phyloP scores from a whole-genome alignment of 2,888 invertebrate species.

The Cephus sareptanus region DNA sequence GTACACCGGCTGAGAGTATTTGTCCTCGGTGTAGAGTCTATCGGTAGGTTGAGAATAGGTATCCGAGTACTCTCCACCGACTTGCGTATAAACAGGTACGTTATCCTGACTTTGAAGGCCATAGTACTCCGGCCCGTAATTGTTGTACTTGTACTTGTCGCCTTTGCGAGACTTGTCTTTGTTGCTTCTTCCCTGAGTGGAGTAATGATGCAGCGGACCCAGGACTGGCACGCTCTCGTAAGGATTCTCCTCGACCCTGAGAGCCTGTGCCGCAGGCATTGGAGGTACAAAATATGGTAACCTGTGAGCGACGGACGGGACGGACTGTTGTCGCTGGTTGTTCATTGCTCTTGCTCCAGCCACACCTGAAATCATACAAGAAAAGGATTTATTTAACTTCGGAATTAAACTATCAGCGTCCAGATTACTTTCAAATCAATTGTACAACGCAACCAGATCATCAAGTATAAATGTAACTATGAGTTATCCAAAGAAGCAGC shows the following conservation, averaged over 20 bases:
- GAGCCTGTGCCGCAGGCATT: slow-evolving; percentile 49
- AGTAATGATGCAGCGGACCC: slow-evolving; percentile 66
- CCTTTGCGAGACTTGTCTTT: slow-evolving; percentile 16
- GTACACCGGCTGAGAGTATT: slow-evolving; percentile 58
- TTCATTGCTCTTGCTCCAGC: slow-evolving; percentile 51
- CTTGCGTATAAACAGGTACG: slow-evolving; percentile 53
- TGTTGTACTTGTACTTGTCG: slow-evolving; percentile 39
- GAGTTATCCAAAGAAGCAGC: not conserved
- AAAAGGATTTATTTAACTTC: not conserved
- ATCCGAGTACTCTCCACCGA: slow-evolving; percentile 56
- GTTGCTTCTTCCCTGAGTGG: slow-evolving; percentile 66
- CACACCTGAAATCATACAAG: slow-evolving; percentile 43
- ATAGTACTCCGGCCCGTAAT: slow-evolving; percentile 49
- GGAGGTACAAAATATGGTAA: slow-evolving; percentile 62
- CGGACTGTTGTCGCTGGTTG: slow-evolving; percentile 57
- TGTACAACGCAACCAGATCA: not conserved
- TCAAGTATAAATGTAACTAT: not conserved
- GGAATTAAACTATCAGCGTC: not conserved
- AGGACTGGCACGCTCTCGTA: slow-evolving; percentile 80
- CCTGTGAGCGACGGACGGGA: slow-evolving; percentile 56
- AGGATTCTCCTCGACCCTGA: slow-evolving; percentile 66
- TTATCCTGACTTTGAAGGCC: slow-evolving; percentile 53
- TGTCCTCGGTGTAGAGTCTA: slow-evolving; percentile 53
- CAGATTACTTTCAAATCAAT: not conserved
- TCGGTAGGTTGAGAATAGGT: slow-evolving; percentile 61